Conservation (phyloP, 2,797 vertebrate species). For the Octomys mimax region DNA sequence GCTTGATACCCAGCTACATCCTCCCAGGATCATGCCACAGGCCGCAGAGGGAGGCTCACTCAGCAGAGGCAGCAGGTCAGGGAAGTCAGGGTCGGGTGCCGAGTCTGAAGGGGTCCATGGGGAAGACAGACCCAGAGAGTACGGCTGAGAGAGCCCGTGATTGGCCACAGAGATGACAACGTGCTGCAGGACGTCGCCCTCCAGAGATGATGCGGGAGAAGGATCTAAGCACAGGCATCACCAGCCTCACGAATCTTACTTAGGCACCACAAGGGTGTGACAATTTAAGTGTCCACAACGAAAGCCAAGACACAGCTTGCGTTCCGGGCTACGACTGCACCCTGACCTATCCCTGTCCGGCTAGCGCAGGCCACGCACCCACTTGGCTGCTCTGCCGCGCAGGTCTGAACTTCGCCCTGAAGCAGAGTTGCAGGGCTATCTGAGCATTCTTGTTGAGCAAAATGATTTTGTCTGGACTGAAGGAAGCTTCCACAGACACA, state of each 20-base stretch:
- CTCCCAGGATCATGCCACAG: neutral
- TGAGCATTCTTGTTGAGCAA: constrained; percentile 92
- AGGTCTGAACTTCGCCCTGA: constrained; percentile 93
- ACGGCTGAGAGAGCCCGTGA: neutral
- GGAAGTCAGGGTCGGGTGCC: too few relatives aligned
- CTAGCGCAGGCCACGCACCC: constrained; percentile 88
- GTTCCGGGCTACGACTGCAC: neutral
- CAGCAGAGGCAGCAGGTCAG: neutral
- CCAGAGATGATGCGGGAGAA: neutral
- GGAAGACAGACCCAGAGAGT: neutral
- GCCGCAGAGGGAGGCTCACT: rapidly evolving
- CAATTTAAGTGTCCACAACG: neutral
- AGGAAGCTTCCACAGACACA: constrained; percentile 90
- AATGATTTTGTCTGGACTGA: constrained; percentile 94
- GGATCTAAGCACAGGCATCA: neutral
- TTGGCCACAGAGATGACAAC: neutral
- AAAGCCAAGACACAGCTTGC: neutral
- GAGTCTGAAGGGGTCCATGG: neutral
- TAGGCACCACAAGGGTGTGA: neutral
- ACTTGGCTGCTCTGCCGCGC: constrained; percentile 89
- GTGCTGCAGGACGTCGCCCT: neutral
- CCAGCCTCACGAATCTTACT: neutral
- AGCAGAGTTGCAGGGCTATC: constrained; percentile 92
- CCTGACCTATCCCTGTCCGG: neutral
- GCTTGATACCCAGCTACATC: neutral